A percentile compares a stretch with the other conserved stretches of the same genome.
These are phyloP conservation scores for Exephanes ischioxanthus DNA, from an alignment of 2,888 invertebrate species.

Conservation along the genomic window DNA sequence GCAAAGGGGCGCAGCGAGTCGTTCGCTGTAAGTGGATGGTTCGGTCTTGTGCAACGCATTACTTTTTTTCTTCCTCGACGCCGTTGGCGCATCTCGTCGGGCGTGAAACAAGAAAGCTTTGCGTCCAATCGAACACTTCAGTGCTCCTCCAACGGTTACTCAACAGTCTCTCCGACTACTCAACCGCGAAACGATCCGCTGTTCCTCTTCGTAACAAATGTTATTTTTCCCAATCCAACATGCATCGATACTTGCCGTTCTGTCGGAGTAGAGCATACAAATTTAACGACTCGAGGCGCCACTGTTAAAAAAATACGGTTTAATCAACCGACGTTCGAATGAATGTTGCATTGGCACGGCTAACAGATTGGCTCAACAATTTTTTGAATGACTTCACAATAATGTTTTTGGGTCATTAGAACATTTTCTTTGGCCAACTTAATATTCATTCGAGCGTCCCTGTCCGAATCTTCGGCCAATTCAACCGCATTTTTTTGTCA, in stretches of 20 bases:
- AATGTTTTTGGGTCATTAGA: too few species aligned
- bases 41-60: background rate
- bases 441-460: too few species aligned
- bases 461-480: too few species aligned
- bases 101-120: too few species aligned
- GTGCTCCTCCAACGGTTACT: background rate
- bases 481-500: too few species aligned
- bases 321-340: too few species aligned
- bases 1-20: background rate
- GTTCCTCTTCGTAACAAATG: background rate
- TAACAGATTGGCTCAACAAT: too few species aligned
- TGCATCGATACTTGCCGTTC: background rate
- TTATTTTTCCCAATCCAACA: background rate
- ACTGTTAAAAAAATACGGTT: too few species aligned
- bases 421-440: too few species aligned
- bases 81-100: background rate
- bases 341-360: too few species aligned
- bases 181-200: background rate
- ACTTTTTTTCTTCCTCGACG: background rate
- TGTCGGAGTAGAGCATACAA: background rate
- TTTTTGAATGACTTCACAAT: too few species aligned
- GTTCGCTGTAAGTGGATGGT: background rate
- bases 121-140: too few species aligned
- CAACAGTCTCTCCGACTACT: background rate
- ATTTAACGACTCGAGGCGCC: background rate